Base-by-base conservation (phyloP, 2,113 vertebrate species). In the Neotragus pygmaeus region DNA sequence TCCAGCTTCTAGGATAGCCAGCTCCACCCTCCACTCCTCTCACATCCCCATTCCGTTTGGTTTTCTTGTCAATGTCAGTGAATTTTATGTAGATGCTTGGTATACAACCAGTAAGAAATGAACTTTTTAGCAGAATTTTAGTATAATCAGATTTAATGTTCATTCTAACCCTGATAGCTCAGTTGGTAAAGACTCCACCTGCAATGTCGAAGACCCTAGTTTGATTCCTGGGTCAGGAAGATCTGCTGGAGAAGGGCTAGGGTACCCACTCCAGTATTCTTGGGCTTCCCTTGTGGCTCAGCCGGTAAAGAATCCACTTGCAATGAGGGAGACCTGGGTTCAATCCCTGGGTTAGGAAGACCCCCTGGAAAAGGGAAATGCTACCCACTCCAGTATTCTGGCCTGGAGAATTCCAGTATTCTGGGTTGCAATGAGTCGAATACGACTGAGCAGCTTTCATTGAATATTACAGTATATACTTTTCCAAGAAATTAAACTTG, bases 101-200 rank as follows among this genome's bases (percentile, higher is more conserved):
- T 25, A 30, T 49, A 12, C 21, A 86, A 30, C 4, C 36, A 83
- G 13, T 58, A 60, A 93, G 28, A 47, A 94, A 86, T n/a, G 17
- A 30, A 88, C 7, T 86, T 53, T 80, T 96, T 57, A 27, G 45
- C n/a, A 94, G 36, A 96, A 83, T 95, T 55, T 85, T 64, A 91
- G n/a, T 23, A 60, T 84, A 87, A 17, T 75, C 3, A 30, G 30
- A 78, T 49, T 85, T 73, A 53, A 60, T 81, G 14, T 86, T 58
- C 11, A 36, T 80, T 94, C n/a, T 51, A 45, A 21, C 64, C 19
- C 64, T 36, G 17, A 70, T 70, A 70, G 64, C 5, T 36, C 64
- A 23, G 19, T 70, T 70, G n/a, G n/a, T 36, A 70, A 70, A 70
- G 64, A 70, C 19, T 23, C 64, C n/a, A 36, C n/a, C n/a, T 70